Evolutionary conservation across 2,888 invertebrate species (phyloP).

Genomic region (Aphidius colemani): DNA sequence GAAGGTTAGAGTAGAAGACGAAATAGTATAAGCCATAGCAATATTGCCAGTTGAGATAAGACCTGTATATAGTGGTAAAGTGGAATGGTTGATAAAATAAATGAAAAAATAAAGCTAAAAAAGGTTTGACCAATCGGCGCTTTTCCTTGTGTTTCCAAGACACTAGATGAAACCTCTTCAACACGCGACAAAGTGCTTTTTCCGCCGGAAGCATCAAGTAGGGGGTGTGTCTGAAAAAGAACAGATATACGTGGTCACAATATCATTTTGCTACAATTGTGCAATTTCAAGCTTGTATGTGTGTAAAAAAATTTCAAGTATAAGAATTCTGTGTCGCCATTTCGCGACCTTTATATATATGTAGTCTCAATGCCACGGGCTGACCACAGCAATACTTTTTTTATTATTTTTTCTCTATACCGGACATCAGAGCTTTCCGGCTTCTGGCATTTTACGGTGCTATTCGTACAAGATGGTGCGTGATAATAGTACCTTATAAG

Average conservation of each 20-base stretch:
- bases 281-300: conserved; percentile 32
- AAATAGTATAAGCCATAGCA: conserved; percentile 34
- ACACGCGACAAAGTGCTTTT: conserved; percentile 15
- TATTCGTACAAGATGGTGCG: conserved; percentile 58
- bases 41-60: conserved; percentile 38
- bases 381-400: conserved; percentile 40
- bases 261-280: conserved; percentile 26
- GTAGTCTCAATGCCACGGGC: background rate
- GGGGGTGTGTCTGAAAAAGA: conserved; percentile 23
- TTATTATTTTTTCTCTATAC: conserved; percentile 23
- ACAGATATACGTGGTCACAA: conserved; percentile 31
- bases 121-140: conserved; percentile 25
- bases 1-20: no score
- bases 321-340: no score
- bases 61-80: background rate
- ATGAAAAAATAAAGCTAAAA: conserved; percentile 4
- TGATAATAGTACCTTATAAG: conserved; percentile 58
- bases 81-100: background rate
- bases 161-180: conserved; percentile 5
- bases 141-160: background rate
- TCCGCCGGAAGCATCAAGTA: conserved; percentile 13
- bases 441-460: conserved; percentile 53
- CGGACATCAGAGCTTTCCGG: conserved; percentile 47
- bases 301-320: conserved; percentile 10
- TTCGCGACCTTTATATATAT: no score